Conservation (phyloP, 2,113 vertebrate species). For the Hydropotes inermis region DNA sequence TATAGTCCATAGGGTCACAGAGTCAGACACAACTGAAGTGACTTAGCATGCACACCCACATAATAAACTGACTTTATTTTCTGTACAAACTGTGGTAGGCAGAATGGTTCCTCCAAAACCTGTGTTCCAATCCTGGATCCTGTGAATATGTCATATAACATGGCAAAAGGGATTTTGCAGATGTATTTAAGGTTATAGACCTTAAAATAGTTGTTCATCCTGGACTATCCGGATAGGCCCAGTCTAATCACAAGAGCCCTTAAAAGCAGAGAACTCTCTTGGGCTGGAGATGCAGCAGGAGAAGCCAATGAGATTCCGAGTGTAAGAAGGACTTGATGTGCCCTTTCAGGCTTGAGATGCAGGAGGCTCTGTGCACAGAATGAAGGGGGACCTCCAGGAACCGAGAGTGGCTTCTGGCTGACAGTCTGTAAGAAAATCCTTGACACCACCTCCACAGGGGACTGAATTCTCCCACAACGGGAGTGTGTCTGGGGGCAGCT, state of each 20-base stretch:
- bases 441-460: background rate
- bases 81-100: background rate
- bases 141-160: background rate
- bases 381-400: background rate
- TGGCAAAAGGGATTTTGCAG: background rate
- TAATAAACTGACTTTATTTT: background rate
- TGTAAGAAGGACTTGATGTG: background rate
- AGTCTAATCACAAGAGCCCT: background rate
- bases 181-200: background rate
- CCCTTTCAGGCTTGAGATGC: too few species aligned
- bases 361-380: background rate
- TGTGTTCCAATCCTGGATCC: background rate
- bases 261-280: background rate
- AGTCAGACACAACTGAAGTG: background rate
- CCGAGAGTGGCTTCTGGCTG: background rate
- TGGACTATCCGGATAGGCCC: background rate
- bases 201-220: background rate
- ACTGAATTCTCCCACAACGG: background rate
- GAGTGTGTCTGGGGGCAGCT: background rate
- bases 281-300: background rate
- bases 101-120: background rate
- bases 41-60: background rate
- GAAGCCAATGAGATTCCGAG: background rate
- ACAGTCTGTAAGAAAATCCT: background rate
- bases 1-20: background rate